Percentiles rank a stretch among this genome's conserved stretches.
phyloP scores from a whole-genome alignment of 2,113 vertebrate species.

The Albula glossodonta region DNA sequence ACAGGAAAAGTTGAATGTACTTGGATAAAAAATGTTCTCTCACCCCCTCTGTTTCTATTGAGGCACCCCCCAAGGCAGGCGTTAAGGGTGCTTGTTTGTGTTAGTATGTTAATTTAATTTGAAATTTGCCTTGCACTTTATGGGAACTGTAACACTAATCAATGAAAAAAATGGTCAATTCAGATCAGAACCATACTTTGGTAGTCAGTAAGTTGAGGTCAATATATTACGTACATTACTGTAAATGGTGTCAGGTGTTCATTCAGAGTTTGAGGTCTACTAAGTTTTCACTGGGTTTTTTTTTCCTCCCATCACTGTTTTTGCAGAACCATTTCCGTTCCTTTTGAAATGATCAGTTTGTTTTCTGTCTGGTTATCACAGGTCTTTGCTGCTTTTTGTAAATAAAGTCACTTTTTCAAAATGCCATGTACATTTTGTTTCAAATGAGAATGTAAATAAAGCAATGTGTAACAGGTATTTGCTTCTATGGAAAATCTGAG shows the following conservation, averaged over 20 bases:
- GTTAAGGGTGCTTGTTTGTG: background rate
- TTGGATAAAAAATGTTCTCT: background rate
- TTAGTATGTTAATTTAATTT: background rate
- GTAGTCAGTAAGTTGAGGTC: background rate
- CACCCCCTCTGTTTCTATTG: too few relatives aligned
- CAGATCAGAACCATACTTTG: background rate
- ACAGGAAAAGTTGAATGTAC: too few relatives aligned
- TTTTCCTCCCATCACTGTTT: background rate
- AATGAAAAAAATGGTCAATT: background rate
- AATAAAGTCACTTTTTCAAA: slow-evolving; percentile 6
- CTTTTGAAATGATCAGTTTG: background rate
- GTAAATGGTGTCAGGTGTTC: background rate
- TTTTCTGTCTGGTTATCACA: background rate
- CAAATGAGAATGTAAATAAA: background rate
- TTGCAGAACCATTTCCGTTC: background rate
- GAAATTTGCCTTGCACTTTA: background rate
- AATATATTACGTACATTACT: background rate
- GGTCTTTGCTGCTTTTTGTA: background rate
- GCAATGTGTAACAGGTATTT: background rate
- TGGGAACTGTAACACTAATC: background rate
- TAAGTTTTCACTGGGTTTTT: background rate
- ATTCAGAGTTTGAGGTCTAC: background rate
- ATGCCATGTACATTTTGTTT: background rate
- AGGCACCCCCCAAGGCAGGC: too few relatives aligned
- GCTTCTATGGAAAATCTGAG: background rate